Evolutionary conservation across 92 coral and sea anemone genomes (phyloP), one percentile per base, ranked within the genome.

Genomic region (Muricea muricata): DNA sequence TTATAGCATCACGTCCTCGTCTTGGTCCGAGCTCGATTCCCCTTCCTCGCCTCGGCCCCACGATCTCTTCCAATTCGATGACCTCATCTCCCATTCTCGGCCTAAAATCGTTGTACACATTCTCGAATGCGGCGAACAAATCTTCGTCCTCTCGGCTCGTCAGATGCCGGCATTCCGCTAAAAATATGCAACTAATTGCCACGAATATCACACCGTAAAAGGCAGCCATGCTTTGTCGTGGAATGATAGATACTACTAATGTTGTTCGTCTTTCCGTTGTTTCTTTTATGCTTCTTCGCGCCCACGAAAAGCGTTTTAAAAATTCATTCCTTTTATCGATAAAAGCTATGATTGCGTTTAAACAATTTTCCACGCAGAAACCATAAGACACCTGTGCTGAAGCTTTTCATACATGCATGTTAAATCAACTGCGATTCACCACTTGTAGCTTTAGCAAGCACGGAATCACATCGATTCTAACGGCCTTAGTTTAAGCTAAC

Each of bases 41-140:
- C n/a, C n/a, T 69, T 28, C 92, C 94, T n/a, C 93, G 86, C 6
- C 94, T 73, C 7, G 91, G 94, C 55, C 93, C 94, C 24, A 45
- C 77, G 26, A 65, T 69, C 54, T 84, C 70, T 32, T 28, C 70
- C 8, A 63, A 13, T 20, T 63, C 70, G 14, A 63, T 21, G n/a
- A 89, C 89, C 32, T 52, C 73, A 4, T 26, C 58, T 20, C 80
- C 39, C 2, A 87, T 47, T 45, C 91, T 32, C 48, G 90, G 93
- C 20, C 94, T 90, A 0, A 87, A 93, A 11, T 91, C 93, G 48
- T 83, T 58, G 46, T 42, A 85, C 50, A 88, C 65, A 17, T 69
- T 68, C 26, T 81, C 65, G 35, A 89, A 90, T 14, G 81, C 89
- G 23, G 9, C n/a, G 11, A 46, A 55, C 39, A 73, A 33, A 8